Percentiles rank a stretch among this genome's conserved stretches.
Conservation (phyloP, 30 jellyfish, hydroid and myxozoan species). For the Aurelia sp. region DNA sequence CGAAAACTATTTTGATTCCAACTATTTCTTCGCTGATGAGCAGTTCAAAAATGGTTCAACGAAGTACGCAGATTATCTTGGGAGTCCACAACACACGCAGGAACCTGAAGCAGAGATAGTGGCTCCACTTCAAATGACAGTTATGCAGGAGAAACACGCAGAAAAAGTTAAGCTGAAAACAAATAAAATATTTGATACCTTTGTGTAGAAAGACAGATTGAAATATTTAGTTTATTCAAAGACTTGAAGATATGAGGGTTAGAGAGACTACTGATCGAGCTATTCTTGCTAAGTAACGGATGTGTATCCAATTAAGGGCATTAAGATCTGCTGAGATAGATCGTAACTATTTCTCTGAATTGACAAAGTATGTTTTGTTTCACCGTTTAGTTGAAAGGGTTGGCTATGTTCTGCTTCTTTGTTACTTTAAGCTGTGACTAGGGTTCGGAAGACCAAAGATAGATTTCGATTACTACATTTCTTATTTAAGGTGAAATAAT, state of each 20-base stretch:
- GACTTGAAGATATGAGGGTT: neutral
- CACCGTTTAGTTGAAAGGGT: too few species aligned
- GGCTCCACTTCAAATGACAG: conserved; percentile 61
- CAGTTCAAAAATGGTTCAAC: neutral
- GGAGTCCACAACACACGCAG: neutral
- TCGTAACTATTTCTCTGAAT: too few species aligned
- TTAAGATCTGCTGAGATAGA: too few species aligned
- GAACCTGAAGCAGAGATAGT: conserved; percentile 33
- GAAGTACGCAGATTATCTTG: neutral
- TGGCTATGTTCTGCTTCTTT: too few species aligned
- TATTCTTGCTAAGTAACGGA: too few species aligned
- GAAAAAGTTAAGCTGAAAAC: conserved; percentile 49
- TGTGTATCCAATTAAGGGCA: too few species aligned
- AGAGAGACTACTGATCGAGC: too few species aligned
- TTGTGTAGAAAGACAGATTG: conserved; percentile 3
- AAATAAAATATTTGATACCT: conserved; percentile 15
- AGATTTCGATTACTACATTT: too few species aligned
- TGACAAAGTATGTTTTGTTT: too few species aligned
- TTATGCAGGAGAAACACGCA: conserved; percentile 60
- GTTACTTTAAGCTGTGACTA: too few species aligned
- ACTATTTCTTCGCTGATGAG: conserved; percentile 20
- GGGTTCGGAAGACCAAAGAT: too few species aligned
- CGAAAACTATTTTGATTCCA: conserved; percentile 9
- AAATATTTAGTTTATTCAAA: neutral
- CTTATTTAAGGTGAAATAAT: too few species aligned